These are phyloP conservation scores for Furcula furcula DNA, from an alignment of 2,888 invertebrate genomes.

Conservation along the genomic window DNA sequence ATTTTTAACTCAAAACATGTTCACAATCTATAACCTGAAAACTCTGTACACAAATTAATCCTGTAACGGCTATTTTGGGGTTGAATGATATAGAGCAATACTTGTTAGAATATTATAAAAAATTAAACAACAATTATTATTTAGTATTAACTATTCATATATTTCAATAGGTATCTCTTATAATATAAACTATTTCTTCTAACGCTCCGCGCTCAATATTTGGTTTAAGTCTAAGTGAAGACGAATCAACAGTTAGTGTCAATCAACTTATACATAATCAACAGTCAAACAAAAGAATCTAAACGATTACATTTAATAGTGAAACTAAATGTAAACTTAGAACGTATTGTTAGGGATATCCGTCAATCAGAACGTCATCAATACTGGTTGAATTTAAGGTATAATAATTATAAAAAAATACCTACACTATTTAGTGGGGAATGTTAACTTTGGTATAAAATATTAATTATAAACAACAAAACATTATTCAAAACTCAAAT, in stretches of 20 bases:
- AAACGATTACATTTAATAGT: constrained; percentile 66
- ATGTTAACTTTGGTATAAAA: constrained; percentile 89
- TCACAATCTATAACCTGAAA: no score
- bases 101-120: no score
- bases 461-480: constrained; percentile 80
- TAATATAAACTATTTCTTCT: constrained; percentile 68
- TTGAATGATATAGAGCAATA: no score
- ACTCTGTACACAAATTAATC: no score
- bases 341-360: constrained; percentile 52
- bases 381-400: constrained; percentile 36
- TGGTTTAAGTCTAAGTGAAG: constrained; percentile 78
- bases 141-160: constrained; percentile 77
- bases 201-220: constrained; percentile 79
- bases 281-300: constrained; percentile 70
- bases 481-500: constrained; percentile 71
- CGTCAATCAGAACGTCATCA: constrained; percentile 50
- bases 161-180: constrained; percentile 80
- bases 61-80: no score
- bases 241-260: constrained; percentile 73
- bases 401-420: constrained; percentile 47
- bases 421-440: constrained; percentile 83
- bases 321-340: constrained; percentile 69
- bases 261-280: constrained; percentile 59
- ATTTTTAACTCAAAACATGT: no score
- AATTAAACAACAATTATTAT: constrained; percentile 54